Evolutionary conservation across 2,797 vertebrate genomes (phyloP), one percentile per base, ranked within the genome.

Genomic region (Ispidina picta): DNA sequence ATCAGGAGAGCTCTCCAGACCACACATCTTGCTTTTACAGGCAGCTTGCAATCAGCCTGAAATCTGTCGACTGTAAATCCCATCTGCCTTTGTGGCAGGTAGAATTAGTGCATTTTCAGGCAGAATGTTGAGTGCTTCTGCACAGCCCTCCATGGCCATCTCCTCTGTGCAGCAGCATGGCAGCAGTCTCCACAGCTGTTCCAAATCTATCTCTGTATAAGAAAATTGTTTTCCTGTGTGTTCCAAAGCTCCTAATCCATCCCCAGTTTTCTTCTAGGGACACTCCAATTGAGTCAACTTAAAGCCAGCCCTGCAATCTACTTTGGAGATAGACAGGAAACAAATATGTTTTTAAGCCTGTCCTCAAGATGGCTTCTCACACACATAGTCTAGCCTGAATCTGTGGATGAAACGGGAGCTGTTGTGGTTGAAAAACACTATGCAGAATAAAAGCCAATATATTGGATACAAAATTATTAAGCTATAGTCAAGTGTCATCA

Each of bases 121-220:
- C 35, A 75, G 80, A 89, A 92, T 4, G 2, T 55, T 37, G 64
- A 77, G n/a, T 82, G 35, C 9, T 86, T 82, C 59, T 82, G 15
- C 64, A 81, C 11, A 83, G 12, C 37, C n/a, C 39, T 91, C 48
- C n/a, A 26, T 1, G 1, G 35, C 52, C 43, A 10, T 46, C 63
- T 79, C 23, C 26, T 88, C 41, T 35, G 17, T 8, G 3, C 44
- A 68, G 29, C 0, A 1, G 35, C 2, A 2, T 9, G 10, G 33
- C 73, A 93, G 70, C 28, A 82, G 39, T 37, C 66, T 81, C 56
- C 71, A 71, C 64, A 93, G 63, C 70, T 96, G 66, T 52, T 92
- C 44, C 44, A 65, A 62, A 89, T 78, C 64, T 70, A 4, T 74
- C 56, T 81, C 48, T 52, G 49, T 37, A 59, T 9, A 86, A 59